Evolutionary conservation across 2,797 vertebrate species (phyloP), one percentile per base, ranked within the genome.

Genomic region (Cuniculus paca): DNA sequence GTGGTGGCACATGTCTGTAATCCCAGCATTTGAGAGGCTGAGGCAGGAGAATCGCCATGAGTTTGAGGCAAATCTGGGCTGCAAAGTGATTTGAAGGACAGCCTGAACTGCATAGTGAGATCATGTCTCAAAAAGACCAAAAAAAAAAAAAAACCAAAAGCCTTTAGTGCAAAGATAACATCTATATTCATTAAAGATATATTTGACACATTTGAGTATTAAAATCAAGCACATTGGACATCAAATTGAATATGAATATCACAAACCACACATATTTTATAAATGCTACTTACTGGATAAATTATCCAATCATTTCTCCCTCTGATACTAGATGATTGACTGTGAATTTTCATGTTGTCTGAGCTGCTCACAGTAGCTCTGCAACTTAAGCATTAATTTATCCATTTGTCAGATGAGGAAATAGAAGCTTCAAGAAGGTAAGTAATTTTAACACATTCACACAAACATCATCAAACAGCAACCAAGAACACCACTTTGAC

Each of bases 341-440:
- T 77, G 0, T 78, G 16, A 78, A 72, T 89, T 87, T 95, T 95
- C 48, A 75, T 52, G 45, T 56, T 92, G 11, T 72, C 74, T 72
- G 5, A 72, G 58, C 1, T 91, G 42, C 28, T 95, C 82, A 68
- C 10, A 81, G 36, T 16, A 93, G 52, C 14, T 45, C 63, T 72
- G 5, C 70, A 79, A 95, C 48, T 61, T 58, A 91, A 28, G n/a
- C 45, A 95, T 91, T 36, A 84, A 91, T 93, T 93, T 96, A 86
- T 63, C 96, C 80, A 94, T 84, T 80, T 72, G 22, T 20, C 68
- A 90, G 45, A 58, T 48, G 50, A 95, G 36, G 39, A 93, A 83
- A 95, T 45, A 95, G n/a, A 90, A 93, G 31, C 11, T 88, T 52
- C 22, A 85, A 84, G 50, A 81, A 26, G n/a, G 22, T 90, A 84